Percentiles rank a stretch among this genome's conserved stretches.
Conservation (phyloP, 2,797 vertebrate genomes). For the Bovichtus variegatus region DNA sequence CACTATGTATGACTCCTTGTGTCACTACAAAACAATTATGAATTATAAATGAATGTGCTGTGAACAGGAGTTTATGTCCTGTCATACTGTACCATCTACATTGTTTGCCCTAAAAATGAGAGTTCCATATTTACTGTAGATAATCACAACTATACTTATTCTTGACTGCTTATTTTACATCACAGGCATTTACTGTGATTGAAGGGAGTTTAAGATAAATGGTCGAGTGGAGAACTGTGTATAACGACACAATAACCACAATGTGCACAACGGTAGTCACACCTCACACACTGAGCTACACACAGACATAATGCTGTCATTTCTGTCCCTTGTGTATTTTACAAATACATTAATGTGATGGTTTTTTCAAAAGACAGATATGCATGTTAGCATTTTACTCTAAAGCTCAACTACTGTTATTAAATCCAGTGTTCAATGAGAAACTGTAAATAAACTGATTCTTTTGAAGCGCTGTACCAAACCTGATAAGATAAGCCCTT, state of each 20-base stretch:
- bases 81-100: not conserved
- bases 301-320: not conserved
- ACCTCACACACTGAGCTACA: not conserved
- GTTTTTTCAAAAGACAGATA: not conserved
- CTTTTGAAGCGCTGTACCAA: not conserved
- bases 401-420: not conserved
- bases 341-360: not conserved
- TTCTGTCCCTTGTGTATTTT: not conserved
- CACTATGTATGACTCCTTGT: not conserved
- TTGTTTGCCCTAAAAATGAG: not conserved
- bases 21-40: not conserved
- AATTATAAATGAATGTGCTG: not conserved
- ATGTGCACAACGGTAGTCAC: not conserved
- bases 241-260: not conserved
- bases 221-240: not conserved
- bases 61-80: not conserved
- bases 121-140: not conserved
- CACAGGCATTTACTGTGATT: not conserved
- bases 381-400: not conserved
- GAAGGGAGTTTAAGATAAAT: not conserved
- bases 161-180: not conserved
- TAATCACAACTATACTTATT: not conserved
- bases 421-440: not conserved
- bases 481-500: not conserved
- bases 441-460: not conserved